Evolutionary conservation across 2,888 invertebrate species (phyloP).

Genomic region (Smittia sp.): DNA sequence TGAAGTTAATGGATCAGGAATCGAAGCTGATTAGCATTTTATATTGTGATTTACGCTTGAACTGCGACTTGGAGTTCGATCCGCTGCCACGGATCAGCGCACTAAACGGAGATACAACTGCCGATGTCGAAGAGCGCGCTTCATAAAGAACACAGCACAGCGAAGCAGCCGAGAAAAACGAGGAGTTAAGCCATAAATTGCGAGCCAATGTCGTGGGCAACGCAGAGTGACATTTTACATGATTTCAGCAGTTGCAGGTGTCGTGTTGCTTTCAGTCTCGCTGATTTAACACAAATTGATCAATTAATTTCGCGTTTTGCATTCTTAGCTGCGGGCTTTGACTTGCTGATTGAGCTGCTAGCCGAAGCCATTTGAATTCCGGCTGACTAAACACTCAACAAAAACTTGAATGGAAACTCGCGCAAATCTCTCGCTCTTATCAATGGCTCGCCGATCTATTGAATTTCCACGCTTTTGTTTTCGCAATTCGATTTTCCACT

Average conservation of each 20-base stretch:
- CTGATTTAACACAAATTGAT: conserved; percentile 37
- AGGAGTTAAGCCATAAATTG: conserved; percentile 5
- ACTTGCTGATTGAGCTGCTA: too few relatives aligned
- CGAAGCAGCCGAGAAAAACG: neutral
- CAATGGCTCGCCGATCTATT: neutral
- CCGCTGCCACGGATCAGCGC: neutral
- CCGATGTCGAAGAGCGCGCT: too few relatives aligned
- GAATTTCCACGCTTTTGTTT: neutral
- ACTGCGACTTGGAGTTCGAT: neutral
- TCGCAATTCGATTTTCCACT: neutral
- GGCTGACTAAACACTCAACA: too few relatives aligned
- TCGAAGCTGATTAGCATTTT: conserved; percentile 24
- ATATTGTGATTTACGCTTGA: conserved; percentile 18
- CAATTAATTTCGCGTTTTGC: conserved; percentile 3
- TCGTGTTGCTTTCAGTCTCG: neutral
- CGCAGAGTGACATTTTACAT: conserved; percentile 34
- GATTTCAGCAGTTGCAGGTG: conserved; percentile 26
- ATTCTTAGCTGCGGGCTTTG: too few relatives aligned
- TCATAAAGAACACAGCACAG: neutral
- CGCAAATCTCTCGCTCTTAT: too few relatives aligned
- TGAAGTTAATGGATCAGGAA: neutral
- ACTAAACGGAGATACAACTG: neutral
- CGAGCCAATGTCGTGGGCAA: conserved; percentile 18
- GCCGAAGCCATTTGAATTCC: too few relatives aligned
- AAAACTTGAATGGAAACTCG: too few relatives aligned